Evolutionary conservation across 2,797 vertebrate genomes (phyloP), one percentile per base, ranked within the genome.

Genomic region (Loriculus beryllinus): DNA sequence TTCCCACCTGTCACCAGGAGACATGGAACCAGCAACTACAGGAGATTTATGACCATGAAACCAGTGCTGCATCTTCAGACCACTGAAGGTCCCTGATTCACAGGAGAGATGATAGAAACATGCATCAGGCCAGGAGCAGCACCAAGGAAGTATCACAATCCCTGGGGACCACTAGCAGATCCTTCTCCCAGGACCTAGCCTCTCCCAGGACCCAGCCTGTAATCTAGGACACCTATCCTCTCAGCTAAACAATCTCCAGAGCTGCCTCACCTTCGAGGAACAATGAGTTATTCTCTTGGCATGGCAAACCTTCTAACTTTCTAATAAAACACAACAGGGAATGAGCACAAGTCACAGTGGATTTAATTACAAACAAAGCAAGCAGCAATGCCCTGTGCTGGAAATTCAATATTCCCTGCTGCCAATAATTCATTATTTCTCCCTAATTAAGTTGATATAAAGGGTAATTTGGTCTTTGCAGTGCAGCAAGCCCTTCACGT

Each of bases 341-440:
- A 88, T 2, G 8, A 94, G 59, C 79, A 78, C 65, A 92, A 92
- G 87, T 86, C 89, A 91, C 82, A 70, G 80, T 10, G 51, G 59
- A 90, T 90, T 96, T 92, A 94, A 94, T 96, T 91, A 96, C 78
- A 92, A 92, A 84, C 85, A 74, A 92, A 95, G 77, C 80, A 91
- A 92, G 75, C 67, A 90, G 91, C 57, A 88, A 90, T 72, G 52
- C 74, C 82, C 84, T 28, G 29, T 91, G 93, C 80, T 95, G 82
- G 87, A 88, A 96, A 94, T 91, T 86, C 94, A 93, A 92, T 93
- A 94, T 70, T 90, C 70, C 77, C 83, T 51, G 63, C 74, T 74
- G 77, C 89, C 95, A 94, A 91, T 96, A 94, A 95, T 92, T 92
- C 89, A 86, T 90, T 95, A 90, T 94, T 95, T 95, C 84, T 60